Evolutionary conservation across 1,140 invertebrate genomes (phyloP), one percentile per base, ranked within the genome.

Genomic region (Temnothorax nylanderi): DNA sequence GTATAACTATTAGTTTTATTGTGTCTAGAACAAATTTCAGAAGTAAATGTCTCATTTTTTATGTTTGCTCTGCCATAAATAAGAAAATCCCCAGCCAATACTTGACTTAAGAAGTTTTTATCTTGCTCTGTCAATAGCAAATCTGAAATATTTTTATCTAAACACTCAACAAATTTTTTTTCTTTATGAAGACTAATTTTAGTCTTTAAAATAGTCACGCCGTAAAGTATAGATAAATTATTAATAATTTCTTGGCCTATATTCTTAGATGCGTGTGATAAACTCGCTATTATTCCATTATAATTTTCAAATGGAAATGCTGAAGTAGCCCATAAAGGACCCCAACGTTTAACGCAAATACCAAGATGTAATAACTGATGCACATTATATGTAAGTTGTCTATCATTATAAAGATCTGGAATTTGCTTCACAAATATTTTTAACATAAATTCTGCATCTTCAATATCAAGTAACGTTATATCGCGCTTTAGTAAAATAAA

Each of bases 1-100:
- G 58, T 56, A 56, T 62, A 62, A 62, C 26, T 60, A 32, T 60
- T 62, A 62, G 58, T 62, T 62, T 62, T 62, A 62, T 62, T 62
- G 13, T 34, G 26, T 62, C 26, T 62, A 32, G 0, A 62, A 62
- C 34, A 62, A 62, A 62, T 34, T 62, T 26, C 58, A 32, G 26
- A 62, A 62, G 26, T 62, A 34, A 62, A 26, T 16, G 58, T 62
- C 26, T 62, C 4, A 4, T 34, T 2, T 62, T 62, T 62, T 62
- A 62, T 32, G 58, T 34, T 62, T 62, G 58, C 58, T 62, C 26
- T 62, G 2, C 54, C 58, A 62, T 32, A 62, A 62, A 62, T 62
- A 3, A 62, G 1, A 62, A 8, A 62, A 62, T 62, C 26, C 11
- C 10, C 26, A 62, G 10, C 7, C 54, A 56, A 21, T 8, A 7